Base-by-base conservation (phyloP, 2,113 vertebrate genomes). In the Toxostoma redivivum region DNA sequence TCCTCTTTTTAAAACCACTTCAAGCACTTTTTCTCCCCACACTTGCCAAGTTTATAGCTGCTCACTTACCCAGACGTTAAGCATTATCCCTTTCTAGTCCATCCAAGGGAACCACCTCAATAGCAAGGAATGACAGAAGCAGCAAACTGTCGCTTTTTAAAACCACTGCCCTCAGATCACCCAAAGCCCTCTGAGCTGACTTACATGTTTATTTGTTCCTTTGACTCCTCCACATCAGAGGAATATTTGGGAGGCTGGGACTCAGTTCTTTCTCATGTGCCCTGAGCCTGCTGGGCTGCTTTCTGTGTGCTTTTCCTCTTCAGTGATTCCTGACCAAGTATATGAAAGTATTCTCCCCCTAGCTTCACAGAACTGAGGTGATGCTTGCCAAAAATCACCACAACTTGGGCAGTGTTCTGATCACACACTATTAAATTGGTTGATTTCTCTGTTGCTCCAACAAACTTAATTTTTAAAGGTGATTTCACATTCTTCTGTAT, bases 351-450 rank as follows among this genome's bases (percentile, higher is more conserved):
- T 2, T 97, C 96, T 4, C 88, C 91, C 20, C 98, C 97, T n/a
- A 53, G 79, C 82, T 97, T 98, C 90, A 98, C 97, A 5, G 88
- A 97, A 10, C 37, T 95, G 45, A 98, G 80, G 67, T 98, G 91
- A 45, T 47, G 66, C 78, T 98, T 99, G 91, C 31, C 73, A 87
- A 94, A 95, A 70, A 50, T 54, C 24, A 33, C n/a, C 57, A 61
- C 45, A 78, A 50, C 33, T 42, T 35, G 12, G 28, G 56, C 51
- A 85, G 37, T 22, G 18, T 10, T 48, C 27, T 47, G 4, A 76
- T 72, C 58, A 54, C n/a, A 54, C 4, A 31, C 15, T 67, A 42
- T 25, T 28, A 79, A 51, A 84, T 5, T 7, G 16, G 45, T 33
- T 72, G 9, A 58, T 44, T 51, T 47, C 21, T 86, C 22, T 72